A percentile compares a stretch with the other conserved stretches of the same genome.
phyloP scores from a whole-genome alignment of 2,113 vertebrate genomes.

The Herpetotheres cachinnans region DNA sequence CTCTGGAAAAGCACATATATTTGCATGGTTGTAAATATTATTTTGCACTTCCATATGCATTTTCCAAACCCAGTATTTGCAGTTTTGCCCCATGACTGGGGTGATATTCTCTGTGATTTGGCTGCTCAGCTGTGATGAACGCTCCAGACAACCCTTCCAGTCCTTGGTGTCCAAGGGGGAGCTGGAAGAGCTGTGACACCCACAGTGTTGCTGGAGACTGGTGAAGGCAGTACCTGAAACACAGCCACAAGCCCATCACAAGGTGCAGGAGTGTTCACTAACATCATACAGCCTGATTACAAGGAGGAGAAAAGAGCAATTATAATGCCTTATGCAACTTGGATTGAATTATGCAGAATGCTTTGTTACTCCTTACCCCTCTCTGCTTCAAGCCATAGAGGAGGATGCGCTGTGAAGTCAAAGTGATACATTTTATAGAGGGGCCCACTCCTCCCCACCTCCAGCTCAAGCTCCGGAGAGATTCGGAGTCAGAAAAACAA shows the following conservation, averaged over 20 bases:
- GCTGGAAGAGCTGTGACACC: not conserved
- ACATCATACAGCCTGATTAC: not conserved
- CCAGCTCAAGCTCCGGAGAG: not conserved
- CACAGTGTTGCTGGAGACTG: not conserved
- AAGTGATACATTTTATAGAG: not conserved
- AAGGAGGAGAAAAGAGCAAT: not conserved
- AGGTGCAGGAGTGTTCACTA: not conserved
- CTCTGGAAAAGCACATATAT: not conserved
- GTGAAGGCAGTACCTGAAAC: not conserved
- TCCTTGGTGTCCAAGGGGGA: not conserved
- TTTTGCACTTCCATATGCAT: rapidly evolving
- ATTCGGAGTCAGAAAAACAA: not conserved
- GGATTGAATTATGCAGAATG: not conserved
- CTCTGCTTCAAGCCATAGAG: not conserved
- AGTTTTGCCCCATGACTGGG: not conserved
- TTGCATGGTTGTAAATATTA: not conserved
- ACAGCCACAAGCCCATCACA: not conserved
- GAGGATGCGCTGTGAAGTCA: not conserved
- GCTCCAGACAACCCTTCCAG: not conserved
- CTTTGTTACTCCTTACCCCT: not conserved
- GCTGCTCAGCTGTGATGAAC: not conserved
- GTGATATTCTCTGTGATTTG: not conserved
- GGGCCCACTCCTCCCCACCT: not conserved
- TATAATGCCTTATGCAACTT: not conserved
- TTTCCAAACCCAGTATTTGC: not conserved